Base-by-base conservation (phyloP, 2,888 invertebrate genomes). In the Neoascia interrupta region DNA sequence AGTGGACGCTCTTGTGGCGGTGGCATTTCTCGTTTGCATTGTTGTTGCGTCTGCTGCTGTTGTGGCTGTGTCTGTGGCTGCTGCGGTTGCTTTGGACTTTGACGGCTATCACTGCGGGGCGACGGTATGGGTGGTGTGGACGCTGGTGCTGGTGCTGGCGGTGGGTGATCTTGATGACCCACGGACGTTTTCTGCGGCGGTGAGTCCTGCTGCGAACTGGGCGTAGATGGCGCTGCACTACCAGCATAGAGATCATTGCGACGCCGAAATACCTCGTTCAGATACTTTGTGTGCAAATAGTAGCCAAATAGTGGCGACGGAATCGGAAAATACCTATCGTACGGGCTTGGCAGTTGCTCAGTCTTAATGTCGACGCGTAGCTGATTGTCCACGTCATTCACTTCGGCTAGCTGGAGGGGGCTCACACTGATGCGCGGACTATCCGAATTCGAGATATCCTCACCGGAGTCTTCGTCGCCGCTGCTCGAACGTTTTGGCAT, bases 1-100 rank as follows among this genome's bases (percentile, higher is more conserved):
- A 97, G 89, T 0, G 97, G 97, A 2, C 92, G 94, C 81, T 96
- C 96, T 85, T 96, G 96, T 0, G 93, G 93, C 47, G 93, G 91
- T 34, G 89, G 87, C 73, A 90, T 86, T 5, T 72, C 73, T 47
- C 75, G 70, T 23, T 80, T 74, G 11, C 54, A 41, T 64, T 21
- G 83, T n/a, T 73, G 81, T 18, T 64, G 60, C 39, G 69, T 58
- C 13, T 31, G 31, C 31, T 31, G 68, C 68, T 72, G 61, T 79
- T 74, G 11, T 75, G 73, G 39, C 81, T 64, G 49, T 82, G 70
- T 45, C 66, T 34, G 66, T 81, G 34, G 66, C 51, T 34, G 81
- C 51, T 43, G 63, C 70, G 68, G 83, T 66, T 66, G 83, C 79
- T 81, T 72, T 61, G 74, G 75, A 70, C 70, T 72, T 66, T 81